A percentile compares a stretch with the other conserved stretches of the same genome.
phyloP scores from a whole-genome alignment of 2,888 invertebrate genomes.

The Colostygia pectinataria region DNA sequence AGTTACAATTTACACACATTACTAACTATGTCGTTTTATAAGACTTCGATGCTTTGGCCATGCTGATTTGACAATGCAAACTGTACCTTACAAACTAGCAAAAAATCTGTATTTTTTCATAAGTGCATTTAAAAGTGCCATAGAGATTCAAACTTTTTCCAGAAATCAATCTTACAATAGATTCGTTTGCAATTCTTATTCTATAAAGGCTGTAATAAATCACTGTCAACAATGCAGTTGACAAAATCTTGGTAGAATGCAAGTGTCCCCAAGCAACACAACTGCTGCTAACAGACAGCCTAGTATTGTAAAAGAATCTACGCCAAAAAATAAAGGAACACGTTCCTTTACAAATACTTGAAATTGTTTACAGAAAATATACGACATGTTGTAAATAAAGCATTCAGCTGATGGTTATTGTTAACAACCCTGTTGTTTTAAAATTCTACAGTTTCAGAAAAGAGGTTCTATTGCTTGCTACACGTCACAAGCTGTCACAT shows the following conservation, averaged over 20 bases:
- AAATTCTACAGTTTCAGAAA: constrained; percentile 42
- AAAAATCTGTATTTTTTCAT: constrained; percentile 19
- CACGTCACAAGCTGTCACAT: constrained; percentile 25
- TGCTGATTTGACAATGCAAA: constrained; percentile 53
- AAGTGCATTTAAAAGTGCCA: constrained; percentile 14
- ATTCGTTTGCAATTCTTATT: constrained; percentile 41
- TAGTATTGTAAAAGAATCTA: constrained; percentile 48
- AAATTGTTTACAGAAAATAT: constrained; percentile 62
- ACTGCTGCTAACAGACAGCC: constrained; percentile 55
- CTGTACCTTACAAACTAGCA: constrained; percentile 36
- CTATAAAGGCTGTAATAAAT: constrained; percentile 63
- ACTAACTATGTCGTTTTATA: constrained; percentile 62
- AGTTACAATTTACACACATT: constrained; percentile 68
- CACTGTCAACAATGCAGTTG: constrained; percentile 65
- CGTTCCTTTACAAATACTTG: constrained; percentile 40
- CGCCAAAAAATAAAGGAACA: constrained; percentile 54
- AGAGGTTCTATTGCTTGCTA: constrained; percentile 36
- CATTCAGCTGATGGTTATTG: constrained; percentile 58
- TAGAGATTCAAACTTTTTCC: constrained; percentile 12
- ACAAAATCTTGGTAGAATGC: constrained; percentile 54
- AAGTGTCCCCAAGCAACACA: constrained; percentile 45
- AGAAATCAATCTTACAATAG: constrained; percentile 27
- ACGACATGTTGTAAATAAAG: constrained; percentile 64
- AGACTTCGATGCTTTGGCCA: constrained; percentile 78
- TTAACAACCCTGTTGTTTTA: constrained; percentile 56